Evolutionary conservation across 2,797 vertebrate species (phyloP), one percentile per base, ranked within the genome.

Genomic region (Gymnoscopelus braueri): DNA sequence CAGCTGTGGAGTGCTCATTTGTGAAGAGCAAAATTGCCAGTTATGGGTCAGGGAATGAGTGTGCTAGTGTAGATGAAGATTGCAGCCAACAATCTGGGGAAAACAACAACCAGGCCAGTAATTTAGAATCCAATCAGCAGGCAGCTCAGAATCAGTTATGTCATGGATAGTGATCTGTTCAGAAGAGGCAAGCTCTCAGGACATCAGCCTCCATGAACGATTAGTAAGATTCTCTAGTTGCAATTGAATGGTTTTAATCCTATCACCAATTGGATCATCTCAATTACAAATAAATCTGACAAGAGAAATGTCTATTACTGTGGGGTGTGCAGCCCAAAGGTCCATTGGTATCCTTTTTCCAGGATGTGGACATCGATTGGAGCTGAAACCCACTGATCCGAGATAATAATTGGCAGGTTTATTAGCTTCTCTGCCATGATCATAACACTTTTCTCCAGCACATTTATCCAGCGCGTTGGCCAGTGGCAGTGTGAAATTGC

Each of bases 401-500:
- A 59, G 74, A 74, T 75, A 61, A 73, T 61, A 44, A 69, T 67
- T 47, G 35, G 52, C 10, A 32, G 64, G 11, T 75, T 75, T 74
- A 75, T 80, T 75, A 73, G 44, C 71, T 69, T 73, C 60, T 60
- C 55, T 56, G 57, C 67, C 63, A 47, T 1, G 3, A 23, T 4
- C 5, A 74, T 71, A 54, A 39, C 24, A 57, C 56, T 23, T 51
- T 3, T 14, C 48, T 11, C 55, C 35, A 52, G 65, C 24, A 57
- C 56, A 15, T 51, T 3, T 14, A 29, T 11, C 55, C 35, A 52
- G 65, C 14, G 35, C 55, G 32, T 5, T 61, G 71, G 69, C 76
- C 63, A 53, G 32, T 2, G 4, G 35, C 68, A 6, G 11, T 4
- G 4, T 48, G 35, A 24, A 11, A 5, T 61, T 48, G 23, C 3